A percentile compares a stretch with the other conserved stretches of the same genome.
Conservation (phyloP, 2,797 vertebrate species). For the Catamblyrhynchus diadema region DNA sequence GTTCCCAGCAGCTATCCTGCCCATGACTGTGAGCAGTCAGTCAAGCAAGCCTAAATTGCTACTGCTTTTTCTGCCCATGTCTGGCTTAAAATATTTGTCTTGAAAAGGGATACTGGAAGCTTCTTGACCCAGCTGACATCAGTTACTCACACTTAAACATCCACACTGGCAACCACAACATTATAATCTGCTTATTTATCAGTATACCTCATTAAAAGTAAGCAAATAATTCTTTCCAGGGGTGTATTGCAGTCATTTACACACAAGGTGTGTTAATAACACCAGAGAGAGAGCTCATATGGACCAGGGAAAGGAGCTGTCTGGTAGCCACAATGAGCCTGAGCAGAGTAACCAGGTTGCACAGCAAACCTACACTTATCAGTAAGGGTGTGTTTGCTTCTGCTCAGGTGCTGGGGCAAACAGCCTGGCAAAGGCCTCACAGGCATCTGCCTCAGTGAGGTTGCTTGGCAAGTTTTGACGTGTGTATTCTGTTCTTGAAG, state of each 20-base stretch:
- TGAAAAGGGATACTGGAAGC: not conserved
- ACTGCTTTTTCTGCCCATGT: not conserved
- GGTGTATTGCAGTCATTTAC: not conserved
- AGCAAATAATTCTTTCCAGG: conserved; percentile 2
- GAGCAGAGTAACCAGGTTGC: not conserved
- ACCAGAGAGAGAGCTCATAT: not conserved
- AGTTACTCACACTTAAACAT: not conserved
- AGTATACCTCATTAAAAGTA: not conserved
- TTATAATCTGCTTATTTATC: not conserved
- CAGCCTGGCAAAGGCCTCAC: not conserved
- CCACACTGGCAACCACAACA: not conserved
- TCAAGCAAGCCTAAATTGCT: not conserved
- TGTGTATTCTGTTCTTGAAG: not conserved
- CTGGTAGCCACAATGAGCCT: not conserved
- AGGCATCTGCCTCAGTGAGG: not conserved
- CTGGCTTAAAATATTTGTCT: not conserved
- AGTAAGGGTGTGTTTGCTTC: not conserved
- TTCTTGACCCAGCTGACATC: not conserved
- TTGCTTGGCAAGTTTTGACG: not conserved
- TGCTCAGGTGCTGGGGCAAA: not conserved
- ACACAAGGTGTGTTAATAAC: not conserved
- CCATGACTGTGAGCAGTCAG: not conserved
- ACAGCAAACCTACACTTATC: not conserved
- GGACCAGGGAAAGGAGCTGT: not conserved
- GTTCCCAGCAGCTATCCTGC: not conserved